These are phyloP conservation scores for Oncorhynchus tshawytscha DNA, from an alignment of 2,113 vertebrate genomes.

Conservation along the genomic window DNA sequence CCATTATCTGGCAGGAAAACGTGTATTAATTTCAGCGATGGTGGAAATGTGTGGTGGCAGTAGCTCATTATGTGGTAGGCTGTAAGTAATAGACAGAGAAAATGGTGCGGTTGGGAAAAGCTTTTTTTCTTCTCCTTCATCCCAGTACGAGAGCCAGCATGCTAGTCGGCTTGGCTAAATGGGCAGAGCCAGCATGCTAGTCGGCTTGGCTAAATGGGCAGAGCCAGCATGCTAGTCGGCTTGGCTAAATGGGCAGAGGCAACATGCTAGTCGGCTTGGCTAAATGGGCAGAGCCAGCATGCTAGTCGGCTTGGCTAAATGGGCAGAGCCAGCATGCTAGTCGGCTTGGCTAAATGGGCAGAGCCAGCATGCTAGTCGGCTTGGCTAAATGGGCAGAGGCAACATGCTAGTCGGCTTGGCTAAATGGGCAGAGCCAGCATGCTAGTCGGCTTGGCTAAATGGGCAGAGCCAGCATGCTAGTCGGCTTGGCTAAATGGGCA, in stretches of 20 bases:
- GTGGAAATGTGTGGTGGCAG: conserved; percentile 17
- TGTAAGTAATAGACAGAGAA: conserved; percentile 27
- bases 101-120: background rate
- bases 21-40: background rate
- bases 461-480: conserved; percentile 36
- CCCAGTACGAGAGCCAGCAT: conserved; percentile 1
- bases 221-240: background rate
- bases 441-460: conserved; percentile 25
- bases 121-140: conserved; percentile 1
- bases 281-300: background rate
- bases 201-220: background rate
- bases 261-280: conserved; percentile 10
- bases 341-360: conserved; percentile 26
- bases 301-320: conserved; percentile 31
- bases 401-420: conserved; percentile 25
- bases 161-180: background rate
- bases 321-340: conserved; percentile 16
- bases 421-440: conserved; percentile 16
- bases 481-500: background rate
- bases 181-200: background rate
- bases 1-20: conserved; percentile 30
- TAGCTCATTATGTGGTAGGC: conserved; percentile 27
- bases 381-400: background rate
- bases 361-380: background rate
- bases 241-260: background rate